phyloP scores from a whole-genome alignment of 2,888 invertebrate species.

The Xestia sexstrigata region DNA sequence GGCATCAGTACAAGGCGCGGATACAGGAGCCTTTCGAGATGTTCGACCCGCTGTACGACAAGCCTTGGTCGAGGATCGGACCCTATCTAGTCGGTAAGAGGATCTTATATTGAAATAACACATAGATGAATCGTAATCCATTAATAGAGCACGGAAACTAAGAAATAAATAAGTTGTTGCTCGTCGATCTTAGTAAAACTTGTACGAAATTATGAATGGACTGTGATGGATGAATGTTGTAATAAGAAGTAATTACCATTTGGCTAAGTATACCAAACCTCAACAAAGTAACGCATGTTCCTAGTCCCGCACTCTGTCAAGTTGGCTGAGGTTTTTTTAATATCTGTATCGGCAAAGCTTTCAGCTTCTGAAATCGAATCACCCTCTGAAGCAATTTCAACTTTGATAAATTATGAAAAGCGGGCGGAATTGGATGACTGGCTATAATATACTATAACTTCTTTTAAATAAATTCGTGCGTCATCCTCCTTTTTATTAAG shows the following conservation, averaged over 20 bases:
- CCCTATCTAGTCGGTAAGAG: slow-evolving; percentile 94
- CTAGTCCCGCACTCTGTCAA: slow-evolving; percentile 22
- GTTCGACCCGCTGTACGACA: slow-evolving; percentile 95
- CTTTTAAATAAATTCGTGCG: slow-evolving; percentile 36
- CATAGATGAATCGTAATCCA: slow-evolving; percentile 16
- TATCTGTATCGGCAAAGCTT: slow-evolving; percentile 53
- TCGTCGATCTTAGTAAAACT: slow-evolving; percentile 64
- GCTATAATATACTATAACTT: slow-evolving; percentile 45
- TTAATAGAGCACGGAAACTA: slow-evolving; percentile 21
- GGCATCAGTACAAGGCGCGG: slow-evolving; percentile 93
- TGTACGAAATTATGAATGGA: slow-evolving; percentile 58
- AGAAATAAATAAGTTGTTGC: slow-evolving; percentile 41
- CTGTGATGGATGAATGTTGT: slow-evolving; percentile 64
- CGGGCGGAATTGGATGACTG: slow-evolving; percentile 57
- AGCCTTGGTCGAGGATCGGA: slow-evolving; percentile 95
- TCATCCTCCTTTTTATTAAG: slow-evolving; percentile 26
- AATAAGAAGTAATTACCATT: slow-evolving; percentile 59
- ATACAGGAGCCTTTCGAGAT: slow-evolving; percentile 95
- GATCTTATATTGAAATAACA: slow-evolving; percentile 19
- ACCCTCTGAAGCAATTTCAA: slow-evolving; percentile 54
- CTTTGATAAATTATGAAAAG: slow-evolving; percentile 65
- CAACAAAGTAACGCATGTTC: slow-evolving; percentile 45
- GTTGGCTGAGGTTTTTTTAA: slow-evolving; percentile 47
- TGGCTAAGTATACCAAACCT: slow-evolving; percentile 46
- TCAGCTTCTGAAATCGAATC: slow-evolving; percentile 62